A percentile compares a stretch with the other conserved stretches of the same genome.
phyloP scores from a whole-genome alignment of 1,140 invertebrate genomes.

The Mesaphorura yosii region DNA sequence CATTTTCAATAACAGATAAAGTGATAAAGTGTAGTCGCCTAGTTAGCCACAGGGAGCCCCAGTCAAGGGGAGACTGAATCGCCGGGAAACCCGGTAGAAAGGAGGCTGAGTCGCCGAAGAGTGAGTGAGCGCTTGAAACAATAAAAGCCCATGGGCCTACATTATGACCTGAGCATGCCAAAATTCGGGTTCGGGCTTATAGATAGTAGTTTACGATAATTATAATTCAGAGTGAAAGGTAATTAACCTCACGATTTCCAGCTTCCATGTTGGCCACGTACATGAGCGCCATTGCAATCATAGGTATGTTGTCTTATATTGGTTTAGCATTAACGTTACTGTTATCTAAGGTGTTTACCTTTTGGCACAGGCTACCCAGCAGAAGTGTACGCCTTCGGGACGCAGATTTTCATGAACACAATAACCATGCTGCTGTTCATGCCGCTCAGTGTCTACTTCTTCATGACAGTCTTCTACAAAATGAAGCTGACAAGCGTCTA shows the following conservation, averaged over 20 bases:
- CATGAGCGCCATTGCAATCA: slow-evolving; percentile 25
- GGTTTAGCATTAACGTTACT: not conserved
- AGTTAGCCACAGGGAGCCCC: no score
- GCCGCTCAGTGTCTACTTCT: slow-evolving; percentile 28
- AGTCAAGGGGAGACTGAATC: no score
- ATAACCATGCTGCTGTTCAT: slow-evolving; percentile 21
- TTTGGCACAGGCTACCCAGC: slow-evolving; percentile 26
- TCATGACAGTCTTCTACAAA: slow-evolving; percentile 30
- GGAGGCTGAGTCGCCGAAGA: no score
- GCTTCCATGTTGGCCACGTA: slow-evolving; percentile 29
- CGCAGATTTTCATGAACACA: slow-evolving; percentile 27
- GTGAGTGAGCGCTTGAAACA: no score
- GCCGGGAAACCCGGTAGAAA: no score
- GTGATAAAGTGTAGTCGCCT: no score
- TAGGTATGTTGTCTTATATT: slow-evolving; percentile 15
- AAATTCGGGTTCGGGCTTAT: no score
- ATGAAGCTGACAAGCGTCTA: slow-evolving; percentile 31
- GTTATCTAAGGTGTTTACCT: not conserved
- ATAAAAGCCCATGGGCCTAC: no score
- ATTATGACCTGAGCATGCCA: no score
- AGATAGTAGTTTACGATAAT: no score
- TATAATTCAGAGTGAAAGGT: no score
- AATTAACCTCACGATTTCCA: slow-evolving; percentile 26
- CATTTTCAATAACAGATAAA: no score
- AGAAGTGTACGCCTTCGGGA: slow-evolving; percentile 28